Conservation (phyloP, 2,113 vertebrate species). For the Ictalurus furcatus region DNA sequence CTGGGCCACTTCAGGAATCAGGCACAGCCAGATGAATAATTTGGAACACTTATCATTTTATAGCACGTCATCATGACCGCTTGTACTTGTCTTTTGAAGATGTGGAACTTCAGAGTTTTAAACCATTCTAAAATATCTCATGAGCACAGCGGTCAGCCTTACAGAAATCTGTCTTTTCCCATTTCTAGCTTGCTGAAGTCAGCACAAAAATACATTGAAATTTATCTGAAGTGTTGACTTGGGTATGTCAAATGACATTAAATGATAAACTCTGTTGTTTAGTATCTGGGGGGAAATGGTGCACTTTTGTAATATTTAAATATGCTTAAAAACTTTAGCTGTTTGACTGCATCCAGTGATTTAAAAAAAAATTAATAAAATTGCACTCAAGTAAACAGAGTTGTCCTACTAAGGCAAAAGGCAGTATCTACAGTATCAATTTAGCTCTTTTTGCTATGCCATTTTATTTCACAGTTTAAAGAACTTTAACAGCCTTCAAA, state of each 20-base stretch:
- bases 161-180: background rate
- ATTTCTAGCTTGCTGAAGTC: background rate
- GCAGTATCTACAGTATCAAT: background rate
- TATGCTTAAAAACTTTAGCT: background rate
- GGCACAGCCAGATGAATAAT: background rate
- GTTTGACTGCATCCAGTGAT: background rate
- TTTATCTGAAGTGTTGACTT: background rate
- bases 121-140: slow-evolving; percentile 3
- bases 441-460: background rate
- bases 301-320: background rate
- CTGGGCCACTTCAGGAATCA: background rate
- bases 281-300: background rate
- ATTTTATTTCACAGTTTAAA: background rate
- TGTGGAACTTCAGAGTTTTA: background rate
- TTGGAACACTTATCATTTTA: background rate
- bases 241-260: background rate
- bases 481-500: no score
- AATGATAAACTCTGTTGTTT: background rate
- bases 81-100: background rate
- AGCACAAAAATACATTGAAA: background rate
- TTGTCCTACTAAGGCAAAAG: background rate
- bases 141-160: background rate
- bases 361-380: background rate
- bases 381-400: background rate
- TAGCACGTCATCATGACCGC: background rate